Conservation (phyloP, 2,888 invertebrate species). For the Eupithecia dodoneata region DNA sequence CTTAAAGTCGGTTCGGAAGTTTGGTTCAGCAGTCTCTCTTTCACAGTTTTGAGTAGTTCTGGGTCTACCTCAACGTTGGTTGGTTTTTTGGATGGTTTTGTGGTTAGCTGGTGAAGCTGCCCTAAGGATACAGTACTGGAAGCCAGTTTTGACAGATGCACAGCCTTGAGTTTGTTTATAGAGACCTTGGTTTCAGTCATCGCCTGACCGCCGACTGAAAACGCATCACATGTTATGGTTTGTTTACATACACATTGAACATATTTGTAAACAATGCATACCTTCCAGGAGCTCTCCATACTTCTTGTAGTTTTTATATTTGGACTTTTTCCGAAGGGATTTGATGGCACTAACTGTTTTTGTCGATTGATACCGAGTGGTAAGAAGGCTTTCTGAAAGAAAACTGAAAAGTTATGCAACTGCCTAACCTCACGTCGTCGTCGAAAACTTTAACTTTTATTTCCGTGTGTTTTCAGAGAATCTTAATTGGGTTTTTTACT, state of each 20-base stretch:
- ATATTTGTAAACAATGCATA: conserved; percentile 56
- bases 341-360: conserved; percentile 70
- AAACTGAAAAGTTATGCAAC: conserved; percentile 73
- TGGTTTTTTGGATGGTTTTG: conserved; percentile 55
- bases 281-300: conserved; percentile 89
- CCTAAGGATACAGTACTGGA: conserved; percentile 83
- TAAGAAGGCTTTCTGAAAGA: conserved; percentile 66
- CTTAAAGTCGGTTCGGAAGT: conserved; percentile 46
- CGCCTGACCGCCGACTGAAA: conserved; percentile 85
- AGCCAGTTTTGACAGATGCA: conserved; percentile 87
- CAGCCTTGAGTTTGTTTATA: conserved; percentile 87
- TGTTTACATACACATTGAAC: conserved; percentile 44
- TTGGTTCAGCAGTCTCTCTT: conserved; percentile 73
- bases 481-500: conserved; percentile 1
- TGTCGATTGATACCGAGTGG: conserved; percentile 73
- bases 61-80: conserved; percentile 67
- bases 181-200: conserved; percentile 87
- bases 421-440: conserved; percentile 49
- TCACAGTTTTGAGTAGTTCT: conserved; percentile 72
- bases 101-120: conserved; percentile 84
- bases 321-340: conserved; percentile 73
- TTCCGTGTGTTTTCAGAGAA: background rate
- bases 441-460: conserved; percentile 10
- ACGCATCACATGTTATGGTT: conserved; percentile 28
- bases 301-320: conserved; percentile 79